Percentiles rank a stretch among this genome's conserved stretches.
Evolutionary conservation across 2,113 vertebrate genomes (phyloP).

Genomic region (Tichodroma muraria): DNA sequence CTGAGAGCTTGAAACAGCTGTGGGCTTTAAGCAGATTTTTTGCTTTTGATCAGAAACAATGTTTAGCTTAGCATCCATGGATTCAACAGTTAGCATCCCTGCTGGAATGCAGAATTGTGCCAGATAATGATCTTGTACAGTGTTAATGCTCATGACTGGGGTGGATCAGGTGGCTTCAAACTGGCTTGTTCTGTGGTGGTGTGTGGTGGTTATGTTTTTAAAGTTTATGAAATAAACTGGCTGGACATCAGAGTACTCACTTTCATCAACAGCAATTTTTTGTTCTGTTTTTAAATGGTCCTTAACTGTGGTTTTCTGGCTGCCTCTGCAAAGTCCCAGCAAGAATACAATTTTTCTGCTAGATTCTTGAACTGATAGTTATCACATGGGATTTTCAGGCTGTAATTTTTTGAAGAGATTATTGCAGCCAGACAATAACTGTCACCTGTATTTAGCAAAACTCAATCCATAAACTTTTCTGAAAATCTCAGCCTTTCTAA

Average conservation of each 20-base stretch:
- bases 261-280: background rate
- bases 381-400: background rate
- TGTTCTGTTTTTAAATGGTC: background rate
- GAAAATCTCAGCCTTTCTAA: background rate
- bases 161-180: background rate
- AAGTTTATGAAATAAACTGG: background rate
- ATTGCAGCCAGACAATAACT: background rate
- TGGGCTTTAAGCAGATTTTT: background rate
- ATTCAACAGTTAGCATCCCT: background rate
- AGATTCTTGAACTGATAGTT: background rate
- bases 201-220: background rate
- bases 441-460: background rate
- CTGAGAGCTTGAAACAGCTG: background rate
- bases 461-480: background rate
- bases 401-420: background rate
- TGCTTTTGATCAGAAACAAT: background rate
- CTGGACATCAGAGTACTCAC: background rate
- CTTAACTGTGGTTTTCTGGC: background rate
- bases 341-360: background rate
- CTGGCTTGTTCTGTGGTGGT: background rate
- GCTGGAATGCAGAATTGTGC: background rate
- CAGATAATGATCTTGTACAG: background rate
- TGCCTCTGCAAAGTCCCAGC: background rate
- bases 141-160: background rate
- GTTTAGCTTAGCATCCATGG: background rate